Evolutionary conservation across 2,888 invertebrate species (phyloP), one percentile per base, ranked within the genome.

Genomic region (Lepidochitona cinerea): DNA sequence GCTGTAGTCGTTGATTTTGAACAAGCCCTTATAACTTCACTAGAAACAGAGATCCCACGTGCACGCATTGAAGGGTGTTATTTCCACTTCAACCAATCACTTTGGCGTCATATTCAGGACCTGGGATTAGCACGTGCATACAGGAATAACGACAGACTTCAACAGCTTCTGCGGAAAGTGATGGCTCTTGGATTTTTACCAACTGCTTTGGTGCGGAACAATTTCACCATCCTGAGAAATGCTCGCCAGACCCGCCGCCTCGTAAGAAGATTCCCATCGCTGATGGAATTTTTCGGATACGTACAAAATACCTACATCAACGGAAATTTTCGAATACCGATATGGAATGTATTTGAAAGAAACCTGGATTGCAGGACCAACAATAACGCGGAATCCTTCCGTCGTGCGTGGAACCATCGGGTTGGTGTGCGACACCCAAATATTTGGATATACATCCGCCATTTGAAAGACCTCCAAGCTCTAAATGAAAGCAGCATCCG

Each of bases 261-360:
- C 6, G 37, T 68, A 12, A 68, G 36, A 6, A 14, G 41, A 37
- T 37, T 37, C n/a, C 68, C 68, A n/a, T 23, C 68, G 23, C 68
- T 68, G 37, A 9, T 37, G n/a, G 68, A 68, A 9, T 68, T 68
- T 41, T 41, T 68, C 6, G n/a, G 9, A 5, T 68, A 68, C 29
- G 9, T 68, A 6, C 9, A 37, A 37, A 33, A 68, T 23, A 68
- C 68, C 3, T 68, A 68, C 68, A 37, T 68, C 35, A 37, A 68
- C 37, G 68, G 68, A 7, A 36, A 29, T 18, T 68, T 68, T 29
- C 68, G 36, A n/a, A 29, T 35, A 7, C 14, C 37, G 5, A 26
- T 68, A 36, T 68, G 68, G 68, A 68, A 68, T n/a, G 68, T 68
- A 37, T 68, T 35, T 23, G 68, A 37, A 7, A 36, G 68, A n/a